phyloP scores from a whole-genome alignment of 2,113 vertebrate species.

The Cnemophilus loriae region DNA sequence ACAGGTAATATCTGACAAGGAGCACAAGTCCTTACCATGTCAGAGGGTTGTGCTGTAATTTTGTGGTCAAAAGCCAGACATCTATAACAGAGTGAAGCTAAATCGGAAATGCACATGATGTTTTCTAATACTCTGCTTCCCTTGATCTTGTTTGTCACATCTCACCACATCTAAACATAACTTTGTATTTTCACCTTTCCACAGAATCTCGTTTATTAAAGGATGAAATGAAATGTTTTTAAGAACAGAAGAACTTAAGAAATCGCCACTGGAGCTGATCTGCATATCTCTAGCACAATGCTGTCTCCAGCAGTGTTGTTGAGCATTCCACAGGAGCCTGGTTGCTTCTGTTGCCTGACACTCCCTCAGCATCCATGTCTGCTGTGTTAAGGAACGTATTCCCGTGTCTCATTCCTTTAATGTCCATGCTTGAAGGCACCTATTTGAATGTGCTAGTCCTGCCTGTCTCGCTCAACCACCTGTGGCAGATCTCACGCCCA shows the following conservation, averaged over 20 bases:
- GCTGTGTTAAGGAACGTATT: background rate
- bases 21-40: background rate
- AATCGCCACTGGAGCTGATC: background rate
- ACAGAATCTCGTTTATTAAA: background rate
- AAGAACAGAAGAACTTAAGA: background rate
- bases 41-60: background rate
- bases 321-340: background rate
- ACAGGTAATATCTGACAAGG: background rate
- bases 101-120: background rate
- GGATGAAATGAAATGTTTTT: background rate
- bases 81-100: background rate
- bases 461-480: background rate
- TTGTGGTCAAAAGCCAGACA: background rate
- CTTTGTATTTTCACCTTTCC: background rate
- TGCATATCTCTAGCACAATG: fast-evolving
- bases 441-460: background rate
- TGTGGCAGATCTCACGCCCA: background rate
- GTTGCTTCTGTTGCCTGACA: background rate
- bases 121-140: background rate
- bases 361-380: background rate
- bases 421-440: background rate
- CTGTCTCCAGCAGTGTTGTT: background rate
- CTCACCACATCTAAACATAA: background rate
- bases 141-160: background rate
- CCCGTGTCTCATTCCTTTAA: background rate